Evolutionary conservation across 1,140 invertebrate genomes (phyloP), one percentile per base, ranked within the genome.

Genomic region (Leptinotarsa defecta): DNA sequence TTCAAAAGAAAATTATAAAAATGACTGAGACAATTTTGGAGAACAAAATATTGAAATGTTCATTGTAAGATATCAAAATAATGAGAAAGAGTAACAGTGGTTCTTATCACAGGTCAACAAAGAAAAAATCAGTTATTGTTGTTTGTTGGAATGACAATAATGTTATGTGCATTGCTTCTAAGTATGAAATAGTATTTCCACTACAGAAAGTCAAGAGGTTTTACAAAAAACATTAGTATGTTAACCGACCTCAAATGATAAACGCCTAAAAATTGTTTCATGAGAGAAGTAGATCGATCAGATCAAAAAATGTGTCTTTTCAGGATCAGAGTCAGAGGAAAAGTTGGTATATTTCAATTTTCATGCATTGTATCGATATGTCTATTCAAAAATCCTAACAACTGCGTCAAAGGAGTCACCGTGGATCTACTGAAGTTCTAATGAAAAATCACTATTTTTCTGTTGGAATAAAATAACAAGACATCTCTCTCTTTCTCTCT

Each of bases 231-330:
- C 27, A 71, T 68, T 72, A 82, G 15, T 20, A 76, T 20, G 72
- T 84, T 67, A 11, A 73, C 15, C 81, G 83, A 74, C 83, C 80
- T 15, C 69, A 79, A 48, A 19, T 81, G 11, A 80, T 83, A 22
- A 71, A 22, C 79, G 20, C 62, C 76, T 4, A 80, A 80, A 71
- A 82, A 83, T 75, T 48, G 76, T 48, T 76, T 80, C 49, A 83
- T 83, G 78, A 78, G 76, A 19, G 81, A 80, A 20, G 80, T 83
- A 2, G 82, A 83, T 78, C 62, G 80, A 34, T 64, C 64, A 13
- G 81, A 83, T 71, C 76, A 84, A 71, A 83, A 83, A 48, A 77
- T 85, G 65, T 68, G 61, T 62, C 71, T 78, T 20, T 85, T 83
- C 73, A 5, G 81, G 11, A 68, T 73, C 8, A n/a, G 13, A 17